Conservation (phyloP, 2,113 vertebrate genomes). For the Sinocyclocheilus rhinocerous region DNA sequence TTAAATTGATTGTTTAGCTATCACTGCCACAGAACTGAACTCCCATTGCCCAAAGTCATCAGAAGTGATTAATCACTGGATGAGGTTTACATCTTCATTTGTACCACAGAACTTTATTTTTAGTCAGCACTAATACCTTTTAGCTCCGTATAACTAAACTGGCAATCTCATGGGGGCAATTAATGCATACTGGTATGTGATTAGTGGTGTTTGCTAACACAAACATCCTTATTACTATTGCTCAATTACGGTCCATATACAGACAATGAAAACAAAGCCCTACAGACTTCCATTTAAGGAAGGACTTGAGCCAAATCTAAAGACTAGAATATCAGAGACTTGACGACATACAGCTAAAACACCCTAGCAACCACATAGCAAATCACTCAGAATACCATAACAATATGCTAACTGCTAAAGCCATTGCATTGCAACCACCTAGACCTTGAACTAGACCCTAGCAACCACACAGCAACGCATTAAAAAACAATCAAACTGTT, state of each 20-base stretch:
- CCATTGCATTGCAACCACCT: background rate
- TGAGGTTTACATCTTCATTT: conserved; percentile 25
- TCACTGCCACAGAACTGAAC: conserved; percentile 11
- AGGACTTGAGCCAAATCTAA: background rate
- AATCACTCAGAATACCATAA: background rate
- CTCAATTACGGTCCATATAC: background rate
- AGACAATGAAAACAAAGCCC: background rate
- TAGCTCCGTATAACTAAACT: background rate
- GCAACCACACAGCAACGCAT: background rate
- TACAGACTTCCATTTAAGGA: background rate
- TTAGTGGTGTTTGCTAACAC: background rate
- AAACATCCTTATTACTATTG: background rate
- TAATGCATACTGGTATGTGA: background rate
- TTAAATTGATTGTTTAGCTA: conserved; percentile 46
- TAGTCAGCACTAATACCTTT: conserved; percentile 7
- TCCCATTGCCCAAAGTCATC: conserved; percentile 35
- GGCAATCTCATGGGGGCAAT: conserved; percentile 4
- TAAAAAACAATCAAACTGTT: background rate
- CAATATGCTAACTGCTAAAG: background rate
- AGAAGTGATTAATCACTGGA: conserved; percentile 49
- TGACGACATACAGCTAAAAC: background rate
- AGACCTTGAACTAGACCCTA: background rate
- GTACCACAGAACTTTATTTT: background rate
- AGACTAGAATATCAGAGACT: background rate
- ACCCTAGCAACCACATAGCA: conserved; percentile 3